Conservation (phyloP, 2,113 vertebrate species). For the Sebastes fasciatus region DNA sequence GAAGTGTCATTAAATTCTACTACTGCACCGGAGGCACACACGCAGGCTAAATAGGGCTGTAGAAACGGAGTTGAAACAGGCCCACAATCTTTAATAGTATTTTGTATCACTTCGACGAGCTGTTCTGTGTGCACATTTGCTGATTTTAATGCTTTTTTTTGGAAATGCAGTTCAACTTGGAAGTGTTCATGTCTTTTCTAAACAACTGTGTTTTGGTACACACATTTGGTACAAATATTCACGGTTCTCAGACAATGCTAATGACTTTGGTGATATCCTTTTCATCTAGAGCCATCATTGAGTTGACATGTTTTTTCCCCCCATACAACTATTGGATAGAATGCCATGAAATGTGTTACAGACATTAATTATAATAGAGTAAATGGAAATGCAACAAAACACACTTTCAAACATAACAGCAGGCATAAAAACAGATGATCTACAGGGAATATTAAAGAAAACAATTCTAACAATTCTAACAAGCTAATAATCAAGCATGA, state of each 20-base stretch:
- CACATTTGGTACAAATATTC: not conserved
- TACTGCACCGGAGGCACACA: not conserved
- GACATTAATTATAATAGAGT: not conserved
- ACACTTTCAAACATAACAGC: not conserved
- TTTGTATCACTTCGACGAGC: not conserved
- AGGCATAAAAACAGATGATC: not conserved
- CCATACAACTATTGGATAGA: not conserved
- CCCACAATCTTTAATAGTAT: not conserved
- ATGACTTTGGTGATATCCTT: not conserved
- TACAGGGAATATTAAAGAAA: not conserved
- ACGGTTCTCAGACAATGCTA: not conserved
- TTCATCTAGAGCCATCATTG: not conserved
- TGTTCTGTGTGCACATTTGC: not conserved
- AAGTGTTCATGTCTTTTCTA: not conserved
- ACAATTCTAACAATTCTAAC: not conserved
- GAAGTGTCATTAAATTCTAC: not conserved
- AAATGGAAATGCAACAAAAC: not conserved
- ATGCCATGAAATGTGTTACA: not conserved
- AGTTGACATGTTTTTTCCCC: too few species aligned
- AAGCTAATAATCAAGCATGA: not conserved
- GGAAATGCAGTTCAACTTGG: not conserved
- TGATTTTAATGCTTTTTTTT: not conserved
- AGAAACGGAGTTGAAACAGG: slow-evolving; percentile 1
- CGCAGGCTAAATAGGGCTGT: not conserved
- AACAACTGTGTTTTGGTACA: not conserved